These are phyloP conservation scores for Procambarus virginalis DNA, from an alignment of 1,140 invertebrate species.

Conservation along the genomic window DNA sequence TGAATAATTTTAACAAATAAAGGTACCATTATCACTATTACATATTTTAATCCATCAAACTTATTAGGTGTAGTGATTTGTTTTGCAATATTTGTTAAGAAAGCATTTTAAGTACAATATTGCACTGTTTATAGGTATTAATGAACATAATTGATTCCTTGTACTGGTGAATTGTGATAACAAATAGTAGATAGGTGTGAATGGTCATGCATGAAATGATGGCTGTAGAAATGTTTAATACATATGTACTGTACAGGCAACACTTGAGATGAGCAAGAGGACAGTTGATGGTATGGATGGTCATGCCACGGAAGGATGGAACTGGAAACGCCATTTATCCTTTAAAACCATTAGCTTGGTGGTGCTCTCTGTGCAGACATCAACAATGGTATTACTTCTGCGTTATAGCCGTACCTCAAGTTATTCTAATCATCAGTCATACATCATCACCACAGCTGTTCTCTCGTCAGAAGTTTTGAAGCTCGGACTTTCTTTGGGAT, in stretches of 20 bases:
- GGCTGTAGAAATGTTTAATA: no score
- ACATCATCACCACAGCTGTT: conserved; percentile 76
- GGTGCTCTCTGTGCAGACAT: conserved; percentile 76
- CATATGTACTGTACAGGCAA: neutral
- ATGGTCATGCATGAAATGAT: no score
- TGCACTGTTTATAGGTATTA: no score
- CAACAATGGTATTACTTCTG: conserved; percentile 75
- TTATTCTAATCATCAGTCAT: conserved; percentile 73
- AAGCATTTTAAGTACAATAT: no score
- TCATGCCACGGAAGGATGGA: neutral
- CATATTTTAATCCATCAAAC: no score
- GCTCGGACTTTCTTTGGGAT: conserved; percentile 74
- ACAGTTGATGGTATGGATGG: neutral
- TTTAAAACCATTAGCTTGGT: conserved; percentile 71
- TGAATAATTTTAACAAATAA: no score
- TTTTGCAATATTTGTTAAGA: no score
- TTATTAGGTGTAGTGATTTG: no score
- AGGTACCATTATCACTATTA: no score
- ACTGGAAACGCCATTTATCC: neutral
- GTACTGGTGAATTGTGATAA: no score
- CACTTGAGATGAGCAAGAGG: neutral
- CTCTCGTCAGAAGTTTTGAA: conserved; percentile 76
- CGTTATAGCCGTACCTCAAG: conserved; percentile 72
- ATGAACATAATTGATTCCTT: no score
- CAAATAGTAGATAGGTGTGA: no score